phyloP scores from a whole-genome alignment of 2,113 vertebrate genomes.

The Apus apus region DNA sequence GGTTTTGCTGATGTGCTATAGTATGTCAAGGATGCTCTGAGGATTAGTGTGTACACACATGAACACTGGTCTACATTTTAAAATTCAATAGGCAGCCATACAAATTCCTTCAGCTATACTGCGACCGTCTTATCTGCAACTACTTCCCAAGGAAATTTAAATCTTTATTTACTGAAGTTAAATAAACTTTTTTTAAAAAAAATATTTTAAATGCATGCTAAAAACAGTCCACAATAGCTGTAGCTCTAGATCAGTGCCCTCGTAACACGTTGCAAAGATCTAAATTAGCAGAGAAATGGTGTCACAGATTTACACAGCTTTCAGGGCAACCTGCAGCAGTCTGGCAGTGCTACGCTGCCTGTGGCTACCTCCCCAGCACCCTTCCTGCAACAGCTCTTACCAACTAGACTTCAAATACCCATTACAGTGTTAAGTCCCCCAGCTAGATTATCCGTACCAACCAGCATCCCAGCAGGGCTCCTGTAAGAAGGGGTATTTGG shows the following conservation, averaged over 20 bases:
- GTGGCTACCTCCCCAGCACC: background rate
- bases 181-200: background rate
- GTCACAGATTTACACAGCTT: background rate
- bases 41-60: background rate
- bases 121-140: background rate
- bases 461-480: background rate
- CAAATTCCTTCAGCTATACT: background rate
- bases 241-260: background rate
- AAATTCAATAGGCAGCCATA: background rate
- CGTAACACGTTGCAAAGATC: background rate
- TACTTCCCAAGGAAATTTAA: background rate
- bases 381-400: background rate
- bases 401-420: background rate
- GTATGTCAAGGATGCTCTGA: background rate
- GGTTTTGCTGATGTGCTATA: background rate
- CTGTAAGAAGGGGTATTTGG: background rate
- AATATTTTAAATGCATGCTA: background rate
- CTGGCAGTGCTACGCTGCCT: background rate
- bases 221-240: background rate
- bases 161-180: background rate
- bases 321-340: background rate
- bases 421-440: background rate
- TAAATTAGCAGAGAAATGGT: background rate
- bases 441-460: background rate
- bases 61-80: background rate